Conservation (phyloP, 35 echinoderm and acorn worm genomes). For the Ophiothrix spiculata region DNA sequence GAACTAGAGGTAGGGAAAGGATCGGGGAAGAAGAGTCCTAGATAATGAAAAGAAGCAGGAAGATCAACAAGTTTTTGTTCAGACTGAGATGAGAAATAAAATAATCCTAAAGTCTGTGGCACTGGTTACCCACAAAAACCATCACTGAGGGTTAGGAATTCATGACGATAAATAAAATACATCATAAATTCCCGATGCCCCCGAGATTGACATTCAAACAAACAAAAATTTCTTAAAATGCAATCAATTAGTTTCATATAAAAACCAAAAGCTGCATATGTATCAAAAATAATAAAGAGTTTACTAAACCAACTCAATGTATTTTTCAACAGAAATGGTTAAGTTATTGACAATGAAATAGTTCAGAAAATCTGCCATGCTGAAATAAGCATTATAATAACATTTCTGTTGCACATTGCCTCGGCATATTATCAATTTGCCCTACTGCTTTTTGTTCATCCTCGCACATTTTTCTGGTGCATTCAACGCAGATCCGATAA, state of each 20-base stretch:
- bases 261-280: not conserved
- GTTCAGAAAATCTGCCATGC: not conserved
- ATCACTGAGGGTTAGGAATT: not conserved
- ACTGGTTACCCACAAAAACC: not conserved
- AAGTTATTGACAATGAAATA: not conserved
- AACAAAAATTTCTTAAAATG: not conserved
- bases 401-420: not conserved
- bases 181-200: not conserved
- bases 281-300: not conserved
- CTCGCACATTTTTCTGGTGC: no score
- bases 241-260: slow-evolving; percentile 4
- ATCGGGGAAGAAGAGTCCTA: not conserved
- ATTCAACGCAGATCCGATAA: no score
- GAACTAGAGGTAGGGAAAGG: not conserved
- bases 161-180: slow-evolving; percentile 13
- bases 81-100: not conserved
- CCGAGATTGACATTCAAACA: not conserved
- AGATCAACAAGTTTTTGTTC: slow-evolving; percentile 3
- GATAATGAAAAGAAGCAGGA: not conserved
- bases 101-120: slow-evolving; percentile 9
- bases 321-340: not conserved
- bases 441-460: not conserved
- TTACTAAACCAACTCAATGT: not conserved
- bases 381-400: not conserved
- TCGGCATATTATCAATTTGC: not conserved